Percentiles rank a stretch among this genome's conserved stretches.
Conservation (phyloP, 2,113 vertebrate genomes). For the Condylura cristata region DNA sequence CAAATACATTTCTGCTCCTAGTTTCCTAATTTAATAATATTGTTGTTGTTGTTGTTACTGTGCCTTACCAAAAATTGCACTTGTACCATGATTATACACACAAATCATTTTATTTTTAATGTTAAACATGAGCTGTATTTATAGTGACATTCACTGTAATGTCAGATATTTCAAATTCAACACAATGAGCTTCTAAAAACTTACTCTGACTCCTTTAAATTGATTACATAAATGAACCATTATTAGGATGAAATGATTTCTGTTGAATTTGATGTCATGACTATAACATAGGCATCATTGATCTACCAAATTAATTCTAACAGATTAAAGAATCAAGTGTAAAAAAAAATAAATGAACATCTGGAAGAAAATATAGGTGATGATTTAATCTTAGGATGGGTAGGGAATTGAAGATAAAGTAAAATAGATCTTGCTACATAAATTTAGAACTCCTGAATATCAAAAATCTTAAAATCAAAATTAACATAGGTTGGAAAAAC, state of each 20-base stretch:
- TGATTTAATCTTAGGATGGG: not conserved
- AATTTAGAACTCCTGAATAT: not conserved
- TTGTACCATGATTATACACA: conserved; percentile 9
- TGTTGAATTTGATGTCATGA: not conserved
- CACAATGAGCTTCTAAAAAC: not conserved
- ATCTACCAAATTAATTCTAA: not conserved
- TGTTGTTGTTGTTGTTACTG: not conserved
- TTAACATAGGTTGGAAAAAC: not conserved
- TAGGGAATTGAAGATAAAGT: not conserved
- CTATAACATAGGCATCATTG: not conserved
- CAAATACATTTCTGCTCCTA: not conserved
- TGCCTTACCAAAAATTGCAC: not conserved
- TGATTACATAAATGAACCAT: not conserved
- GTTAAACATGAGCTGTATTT: conserved; percentile 50
- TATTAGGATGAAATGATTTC: not conserved
- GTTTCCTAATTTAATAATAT: not conserved
- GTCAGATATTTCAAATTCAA: conserved; percentile 41
- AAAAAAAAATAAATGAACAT: not conserved
- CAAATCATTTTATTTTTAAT: conserved; percentile 3
- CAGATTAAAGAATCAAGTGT: not conserved
- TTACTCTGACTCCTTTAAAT: conserved; percentile 6
- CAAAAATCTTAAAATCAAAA: not conserved
- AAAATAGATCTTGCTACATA: not conserved
- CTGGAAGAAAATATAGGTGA: not conserved
- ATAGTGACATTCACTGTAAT: conserved; percentile 13